These are phyloP conservation scores for Lophotriccus pileatus DNA, from an alignment of 2,797 vertebrate species.

Conservation along the genomic window DNA sequence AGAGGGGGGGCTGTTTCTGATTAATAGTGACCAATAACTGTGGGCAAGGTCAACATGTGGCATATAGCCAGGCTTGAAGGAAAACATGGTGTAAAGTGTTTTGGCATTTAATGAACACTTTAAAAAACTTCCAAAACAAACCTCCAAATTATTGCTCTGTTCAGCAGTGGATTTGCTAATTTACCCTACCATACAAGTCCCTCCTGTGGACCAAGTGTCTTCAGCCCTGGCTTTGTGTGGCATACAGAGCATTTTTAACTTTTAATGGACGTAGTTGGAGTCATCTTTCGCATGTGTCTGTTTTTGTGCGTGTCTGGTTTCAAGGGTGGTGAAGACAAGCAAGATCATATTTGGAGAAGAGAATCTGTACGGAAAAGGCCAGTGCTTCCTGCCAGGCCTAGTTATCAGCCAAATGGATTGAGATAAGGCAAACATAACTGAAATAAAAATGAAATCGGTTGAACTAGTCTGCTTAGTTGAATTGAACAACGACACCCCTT, in stretches of 20 bases:
- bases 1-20: background rate
- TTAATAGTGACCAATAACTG: background rate
- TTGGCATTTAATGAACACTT: background rate
- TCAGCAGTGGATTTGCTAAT: background rate
- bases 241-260: background rate
- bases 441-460: conserved; percentile 60
- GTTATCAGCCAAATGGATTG: conserved; percentile 13
- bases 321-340: background rate
- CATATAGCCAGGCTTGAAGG: background rate
- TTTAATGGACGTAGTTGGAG: background rate
- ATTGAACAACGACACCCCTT: conserved; percentile 61
- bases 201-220: background rate
- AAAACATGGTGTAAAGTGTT: background rate
- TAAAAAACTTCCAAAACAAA: background rate
- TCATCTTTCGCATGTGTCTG: background rate
- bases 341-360: background rate
- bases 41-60: background rate
- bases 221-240: background rate
- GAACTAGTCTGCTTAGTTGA: conserved; percentile 65
- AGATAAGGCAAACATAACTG: conserved; percentile 60
- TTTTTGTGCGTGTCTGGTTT: background rate
- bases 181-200: background rate
- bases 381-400: background rate
- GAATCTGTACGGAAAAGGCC: background rate
- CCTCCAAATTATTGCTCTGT: background rate